Evolutionary conservation across 2,113 vertebrate genomes (phyloP), one percentile per base, ranked within the genome.

Genomic region (Ochotona princeps): DNA sequence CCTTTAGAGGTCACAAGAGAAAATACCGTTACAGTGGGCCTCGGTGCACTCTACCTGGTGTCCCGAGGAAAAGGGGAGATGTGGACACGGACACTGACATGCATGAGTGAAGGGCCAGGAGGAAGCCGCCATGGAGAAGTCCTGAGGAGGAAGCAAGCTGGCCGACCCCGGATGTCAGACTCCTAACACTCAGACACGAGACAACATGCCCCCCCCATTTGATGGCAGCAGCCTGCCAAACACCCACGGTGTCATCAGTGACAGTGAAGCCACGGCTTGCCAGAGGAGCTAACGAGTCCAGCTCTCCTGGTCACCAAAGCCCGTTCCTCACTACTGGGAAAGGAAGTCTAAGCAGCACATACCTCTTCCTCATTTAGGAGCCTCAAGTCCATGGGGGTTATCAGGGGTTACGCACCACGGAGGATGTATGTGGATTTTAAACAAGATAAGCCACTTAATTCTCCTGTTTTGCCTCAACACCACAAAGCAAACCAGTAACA

Each of bases 181-280:
- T 4, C 69, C 8, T 1, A 11, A 23, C 65, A 49, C 44, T 47
- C 5, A 2, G 51, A 49, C 54, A 11, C 2, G 47, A 28, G 3
- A 17, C 25, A 54, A n/a, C n/a, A n/a, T 44, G 3, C 4, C 38
- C 38, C 38, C 38, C 38, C 38, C 3, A 6, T 44, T 44, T 44
- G 38, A 44, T 23, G 9, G 20, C 21, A 2, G 11, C 20, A 60
- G 30, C 25, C 69, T 61, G 30, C 54, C 61, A 32, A 17, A 23
- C 38, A 1, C 0, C 1, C 4, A 21, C 67, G 14, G 3, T 23
- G 21, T 51, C 0, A 23, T 21, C 2, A 0, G 13, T 2, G 26
- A 74, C 12, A 15, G 30, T 35, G 4, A 20, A 51, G 23, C 38
- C 38, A 44, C 38, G 38, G 38, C 38, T 18, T 35, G 0, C 28